These are phyloP conservation scores for Anthopleura xanthogrammica DNA, from an alignment of 92 coral and sea anemone genomes.

Conservation along the genomic window DNA sequence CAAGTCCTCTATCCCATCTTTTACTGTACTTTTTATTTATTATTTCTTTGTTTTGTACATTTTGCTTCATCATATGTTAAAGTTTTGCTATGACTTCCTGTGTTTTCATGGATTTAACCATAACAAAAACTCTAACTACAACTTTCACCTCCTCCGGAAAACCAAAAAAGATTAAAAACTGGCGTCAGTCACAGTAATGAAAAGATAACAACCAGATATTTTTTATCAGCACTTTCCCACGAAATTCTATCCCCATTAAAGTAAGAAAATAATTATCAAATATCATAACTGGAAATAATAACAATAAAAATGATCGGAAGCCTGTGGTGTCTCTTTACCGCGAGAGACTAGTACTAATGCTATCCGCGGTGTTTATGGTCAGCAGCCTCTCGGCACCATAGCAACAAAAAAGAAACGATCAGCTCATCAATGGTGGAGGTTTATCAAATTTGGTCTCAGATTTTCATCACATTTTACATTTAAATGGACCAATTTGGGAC, in stretches of 20 bases:
- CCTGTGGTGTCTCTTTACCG: not conserved
- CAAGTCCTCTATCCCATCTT: not conserved
- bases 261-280: not conserved
- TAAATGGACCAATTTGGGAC: conserved; percentile 85
- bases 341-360: not conserved
- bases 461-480: not conserved
- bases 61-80: not conserved
- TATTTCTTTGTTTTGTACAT: not conserved
- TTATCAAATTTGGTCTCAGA: not conserved
- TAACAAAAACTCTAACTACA: not conserved
- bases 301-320: not conserved
- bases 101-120: not conserved
- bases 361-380: conserved; percentile 3
- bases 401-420: conserved; percentile 33
- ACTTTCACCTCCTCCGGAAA: not conserved
- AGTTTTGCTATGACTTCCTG: not conserved
- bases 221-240: not conserved
- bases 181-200: not conserved
- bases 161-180: not conserved
- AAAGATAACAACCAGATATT: not conserved
- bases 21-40: not conserved
- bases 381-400: conserved; percentile 30
- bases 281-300: not conserved
- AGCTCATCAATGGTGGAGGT: conserved; percentile 18
- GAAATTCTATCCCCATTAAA: not conserved